phyloP scores from a whole-genome alignment of 2,797 vertebrate species.

The Vireo griseus region DNA sequence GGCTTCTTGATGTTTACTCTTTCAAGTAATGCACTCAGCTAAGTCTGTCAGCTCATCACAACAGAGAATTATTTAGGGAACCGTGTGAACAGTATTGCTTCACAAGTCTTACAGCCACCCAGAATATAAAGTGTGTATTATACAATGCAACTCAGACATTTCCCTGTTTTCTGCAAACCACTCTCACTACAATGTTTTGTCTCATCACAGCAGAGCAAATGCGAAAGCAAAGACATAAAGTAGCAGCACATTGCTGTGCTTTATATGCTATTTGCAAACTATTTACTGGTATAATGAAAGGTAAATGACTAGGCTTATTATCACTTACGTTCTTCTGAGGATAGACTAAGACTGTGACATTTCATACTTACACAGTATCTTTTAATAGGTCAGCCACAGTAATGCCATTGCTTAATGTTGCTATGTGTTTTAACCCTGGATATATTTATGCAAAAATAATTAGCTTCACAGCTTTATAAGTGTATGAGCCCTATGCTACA shows the following conservation, averaged over 20 bases:
- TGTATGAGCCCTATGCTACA: not conserved
- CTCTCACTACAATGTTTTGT: not conserved
- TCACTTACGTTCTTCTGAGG: not conserved
- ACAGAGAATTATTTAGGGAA: constrained; percentile 29
- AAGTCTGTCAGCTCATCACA: constrained; percentile 49
- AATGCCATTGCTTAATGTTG: not conserved
- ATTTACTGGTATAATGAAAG: not conserved
- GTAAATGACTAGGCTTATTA: not conserved
- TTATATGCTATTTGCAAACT: not conserved
- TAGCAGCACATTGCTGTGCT: not conserved
- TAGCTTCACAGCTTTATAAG: not conserved
- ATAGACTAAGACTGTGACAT: not conserved
- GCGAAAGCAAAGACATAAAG: not conserved
- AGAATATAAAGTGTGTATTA: not conserved
- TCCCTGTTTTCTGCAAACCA: not conserved
- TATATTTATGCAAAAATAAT: not conserved
- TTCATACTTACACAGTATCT: not conserved
- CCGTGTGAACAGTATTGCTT: constrained; percentile 27
- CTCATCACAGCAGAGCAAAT: not conserved
- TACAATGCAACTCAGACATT: not conserved
- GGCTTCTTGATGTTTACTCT: constrained; percentile 42
- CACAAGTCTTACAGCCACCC: not conserved
- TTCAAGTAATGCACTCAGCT: constrained; percentile 45
- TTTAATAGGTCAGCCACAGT: not conserved
- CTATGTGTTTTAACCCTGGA: not conserved